These are phyloP conservation scores for Lasioglossum leucozonium DNA, from an alignment of 2,888 invertebrate species.

Conservation along the genomic window DNA sequence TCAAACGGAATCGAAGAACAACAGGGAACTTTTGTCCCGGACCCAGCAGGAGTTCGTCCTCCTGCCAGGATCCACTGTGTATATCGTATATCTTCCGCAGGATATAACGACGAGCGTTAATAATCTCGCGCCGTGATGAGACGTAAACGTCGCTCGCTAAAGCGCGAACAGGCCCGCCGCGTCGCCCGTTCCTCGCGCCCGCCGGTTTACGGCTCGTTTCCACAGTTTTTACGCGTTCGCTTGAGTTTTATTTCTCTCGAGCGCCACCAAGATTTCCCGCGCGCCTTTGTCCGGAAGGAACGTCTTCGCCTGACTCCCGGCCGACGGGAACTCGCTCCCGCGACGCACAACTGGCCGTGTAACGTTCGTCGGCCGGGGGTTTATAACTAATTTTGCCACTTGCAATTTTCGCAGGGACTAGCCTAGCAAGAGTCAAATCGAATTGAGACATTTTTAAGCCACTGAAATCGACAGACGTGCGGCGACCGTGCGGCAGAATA, in stretches of 20 bases:
- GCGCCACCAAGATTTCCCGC: conserved; percentile 16
- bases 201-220: conserved; percentile 45
- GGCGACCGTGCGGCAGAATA: too few relatives aligned
- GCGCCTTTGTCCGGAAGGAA: background rate
- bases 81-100: background rate
- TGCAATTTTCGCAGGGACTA: background rate
- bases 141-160: conserved; percentile 9
- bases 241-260: conserved; percentile 40
- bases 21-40: background rate
- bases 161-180: conserved; percentile 10
- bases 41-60: background rate
- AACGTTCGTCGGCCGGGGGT: background rate
- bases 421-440: too few relatives aligned
- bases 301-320: background rate
- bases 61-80: background rate
- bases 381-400: background rate
- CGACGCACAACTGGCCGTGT: background rate
- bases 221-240: conserved; percentile 33
- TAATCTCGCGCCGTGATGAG: conserved; percentile 12
- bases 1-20: background rate
- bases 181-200: background rate
- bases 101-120: conserved; percentile 15
- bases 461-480: too few relatives aligned
- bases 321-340: background rate
- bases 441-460: too few relatives aligned